These are phyloP conservation scores for Diarsia brunnea DNA, from an alignment of 2,888 invertebrate genomes.

Conservation along the genomic window DNA sequence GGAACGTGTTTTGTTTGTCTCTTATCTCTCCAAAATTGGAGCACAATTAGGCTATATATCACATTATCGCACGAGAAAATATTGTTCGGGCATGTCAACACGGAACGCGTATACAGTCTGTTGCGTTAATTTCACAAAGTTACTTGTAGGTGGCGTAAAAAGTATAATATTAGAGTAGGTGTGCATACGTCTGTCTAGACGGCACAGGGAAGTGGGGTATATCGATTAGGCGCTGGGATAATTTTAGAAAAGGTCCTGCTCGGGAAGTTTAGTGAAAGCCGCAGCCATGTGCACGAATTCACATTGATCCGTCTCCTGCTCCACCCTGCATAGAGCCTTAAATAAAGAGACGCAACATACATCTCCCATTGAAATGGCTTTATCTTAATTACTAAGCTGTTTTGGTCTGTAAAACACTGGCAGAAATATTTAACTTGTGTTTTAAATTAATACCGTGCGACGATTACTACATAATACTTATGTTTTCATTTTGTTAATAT, in stretches of 20 bases:
- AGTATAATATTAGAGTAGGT: slow-evolving; percentile 58
- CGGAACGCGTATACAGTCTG: slow-evolving; percentile 21
- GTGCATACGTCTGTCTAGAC: slow-evolving; percentile 82
- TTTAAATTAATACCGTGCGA: slow-evolving; percentile 14
- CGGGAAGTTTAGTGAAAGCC: slow-evolving; percentile 28
- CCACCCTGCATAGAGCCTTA: background rate
- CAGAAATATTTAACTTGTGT: background rate
- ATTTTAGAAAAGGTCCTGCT: slow-evolving; percentile 79
- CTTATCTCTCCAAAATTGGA: slow-evolving; percentile 60
- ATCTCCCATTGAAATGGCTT: slow-evolving; percentile 25
- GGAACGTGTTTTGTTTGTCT: slow-evolving; percentile 34
- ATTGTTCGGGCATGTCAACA: slow-evolving; percentile 43
- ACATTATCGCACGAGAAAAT: slow-evolving; percentile 47
- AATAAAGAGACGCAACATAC: slow-evolving; percentile 19
- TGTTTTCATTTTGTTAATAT: background rate
- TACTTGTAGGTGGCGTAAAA: slow-evolving; percentile 36
- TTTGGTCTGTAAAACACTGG: slow-evolving; percentile 4
- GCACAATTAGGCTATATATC: slow-evolving; percentile 49
- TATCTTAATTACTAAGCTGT: slow-evolving; percentile 24
- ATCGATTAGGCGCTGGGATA: slow-evolving; percentile 81
- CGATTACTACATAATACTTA: background rate
- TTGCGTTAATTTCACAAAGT: slow-evolving; percentile 33
- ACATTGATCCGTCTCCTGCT: slow-evolving; percentile 17
- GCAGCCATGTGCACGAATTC: slow-evolving; percentile 45
- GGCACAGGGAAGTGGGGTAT: slow-evolving; percentile 72